phyloP scores from a whole-genome alignment of 2,797 vertebrate species.

The Chelon auratus region DNA sequence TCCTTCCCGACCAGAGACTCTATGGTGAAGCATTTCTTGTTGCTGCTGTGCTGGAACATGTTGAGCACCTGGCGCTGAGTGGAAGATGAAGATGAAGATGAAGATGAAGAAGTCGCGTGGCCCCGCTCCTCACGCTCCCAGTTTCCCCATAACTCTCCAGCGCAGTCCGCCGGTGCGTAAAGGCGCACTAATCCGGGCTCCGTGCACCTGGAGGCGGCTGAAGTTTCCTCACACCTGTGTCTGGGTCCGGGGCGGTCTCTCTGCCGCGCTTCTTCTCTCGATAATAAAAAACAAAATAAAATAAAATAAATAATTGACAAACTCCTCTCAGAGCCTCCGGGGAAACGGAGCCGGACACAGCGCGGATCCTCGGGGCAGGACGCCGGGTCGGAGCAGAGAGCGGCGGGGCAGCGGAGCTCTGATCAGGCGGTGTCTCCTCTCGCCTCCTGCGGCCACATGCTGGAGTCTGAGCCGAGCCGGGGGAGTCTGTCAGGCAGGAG shows the following conservation, averaged over 20 bases:
- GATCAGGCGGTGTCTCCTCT: conserved; percentile 46
- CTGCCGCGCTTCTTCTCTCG: not conserved
- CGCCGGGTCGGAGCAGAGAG: not conserved
- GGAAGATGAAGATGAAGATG: not conserved
- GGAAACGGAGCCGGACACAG: not conserved
- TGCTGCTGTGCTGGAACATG: conserved; percentile 83
- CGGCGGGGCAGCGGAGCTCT: conserved; percentile 9
- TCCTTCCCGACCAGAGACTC: conserved; percentile 88
- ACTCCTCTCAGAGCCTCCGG: conserved; percentile 24
- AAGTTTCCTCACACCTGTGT: conserved; percentile 49
- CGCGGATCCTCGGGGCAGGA: conserved; percentile 11
- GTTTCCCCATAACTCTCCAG: conserved; percentile 69
- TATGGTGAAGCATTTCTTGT: conserved; percentile 87
- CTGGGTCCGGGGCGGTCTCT: conserved; percentile 37
- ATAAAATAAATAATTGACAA: not conserved
- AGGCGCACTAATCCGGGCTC: conserved; percentile 20
- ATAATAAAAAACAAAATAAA: not conserved
- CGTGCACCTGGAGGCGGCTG: conserved; percentile 27
- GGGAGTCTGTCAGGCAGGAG: conserved; percentile 63
- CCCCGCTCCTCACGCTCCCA: conserved; percentile 50
- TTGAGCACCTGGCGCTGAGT: conserved; percentile 24
- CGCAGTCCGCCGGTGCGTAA: conserved; percentile 42
- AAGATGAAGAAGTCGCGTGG: not conserved
- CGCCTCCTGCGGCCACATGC: conserved; percentile 55
- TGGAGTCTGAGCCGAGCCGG: conserved; percentile 60